Evolutionary conservation across 2,113 vertebrate genomes (phyloP), one percentile per base, ranked within the genome.

Genomic region (Nothoprocta perdicaria): DNA sequence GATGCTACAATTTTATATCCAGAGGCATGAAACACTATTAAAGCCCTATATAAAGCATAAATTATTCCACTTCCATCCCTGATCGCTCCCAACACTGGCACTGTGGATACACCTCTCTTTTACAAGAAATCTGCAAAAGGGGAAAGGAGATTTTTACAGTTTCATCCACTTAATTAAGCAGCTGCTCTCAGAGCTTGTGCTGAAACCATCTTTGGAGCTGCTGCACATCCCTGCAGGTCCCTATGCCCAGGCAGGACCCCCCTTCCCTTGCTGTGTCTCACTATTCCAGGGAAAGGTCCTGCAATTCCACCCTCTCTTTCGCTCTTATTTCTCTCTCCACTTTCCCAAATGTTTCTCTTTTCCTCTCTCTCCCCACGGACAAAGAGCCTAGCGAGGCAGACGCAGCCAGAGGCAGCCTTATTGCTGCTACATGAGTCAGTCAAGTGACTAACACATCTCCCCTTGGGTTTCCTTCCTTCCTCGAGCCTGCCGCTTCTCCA

Each of bases 391-490:
- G 68, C 4, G 0, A 13, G 71, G 80, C 92, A 84, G 71, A 5
- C 74, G 65, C 86, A 82, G 22, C 46, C 67, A 26, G 35, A 38
- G 60, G n/a, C 33, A 62, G 89, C 82, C 24, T 83, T 88, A 85
- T 79, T 84, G 84, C 78, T 48, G 71, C 33, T 89, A 9, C 71
- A 3, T 93, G 88, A 95, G 78, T 95, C 92, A 96, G 75, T 71
- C 71, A 65, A 85, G 52, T 90, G 89, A 93, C 86, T 95, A 89
- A 94, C 33, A 46, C 84, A 72, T 57, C 26, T 46, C 21, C 50
- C 75, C 40, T 35, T 69, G 24, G 84, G 82, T 16, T 50, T 75
- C 88, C 89, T 75, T 90, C 89, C 63, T 84, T 82, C 50, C 68
- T 41, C 1, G 3, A 93, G 62, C 89, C 33, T 69, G 15, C 22